Conservation (phyloP, 1,140 invertebrate species). For the Drosophila suzukii region DNA sequence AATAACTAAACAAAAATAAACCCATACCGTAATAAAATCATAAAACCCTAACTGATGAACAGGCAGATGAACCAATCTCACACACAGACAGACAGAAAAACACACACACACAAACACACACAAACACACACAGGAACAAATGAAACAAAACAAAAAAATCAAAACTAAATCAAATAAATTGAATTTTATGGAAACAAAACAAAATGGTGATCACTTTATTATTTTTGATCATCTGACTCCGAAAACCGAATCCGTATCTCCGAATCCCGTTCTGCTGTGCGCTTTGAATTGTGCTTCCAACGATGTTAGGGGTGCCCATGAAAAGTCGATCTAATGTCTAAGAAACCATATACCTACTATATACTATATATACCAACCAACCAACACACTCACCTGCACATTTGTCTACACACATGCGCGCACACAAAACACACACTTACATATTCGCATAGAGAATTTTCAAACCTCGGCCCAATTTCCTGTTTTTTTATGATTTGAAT, state of each 20-base stretch:
- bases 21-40: constrained; percentile 34
- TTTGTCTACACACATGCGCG: constrained; percentile 46
- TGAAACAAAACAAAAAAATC: constrained; percentile 34
- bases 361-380: constrained; percentile 15
- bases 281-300: constrained; percentile 84
- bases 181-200: constrained; percentile 74
- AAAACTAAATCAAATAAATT: constrained; percentile 69
- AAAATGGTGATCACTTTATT: constrained; percentile 73
- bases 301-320: constrained; percentile 65
- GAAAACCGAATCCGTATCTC: constrained; percentile 18
- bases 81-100: constrained; percentile 15
- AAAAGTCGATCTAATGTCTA: constrained; percentile 39
- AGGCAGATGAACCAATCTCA: constrained; percentile 40
- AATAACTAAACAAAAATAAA: constrained; percentile 41
- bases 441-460: constrained; percentile 59
- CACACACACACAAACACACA: constrained; percentile 22
- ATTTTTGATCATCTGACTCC: constrained; percentile 65
- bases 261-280: constrained; percentile 45
- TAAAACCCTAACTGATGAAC: constrained; percentile 45
- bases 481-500: constrained; percentile 74
- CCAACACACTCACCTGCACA: constrained; percentile 42
- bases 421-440: constrained; percentile 28
- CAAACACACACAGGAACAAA: constrained; percentile 26
- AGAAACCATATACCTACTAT: constrained; percentile 37
- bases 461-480: constrained; percentile 84